Evolutionary conservation across 23 tunicate species (phyloP).

Genomic region (Aplidium turbinatum): DNA sequence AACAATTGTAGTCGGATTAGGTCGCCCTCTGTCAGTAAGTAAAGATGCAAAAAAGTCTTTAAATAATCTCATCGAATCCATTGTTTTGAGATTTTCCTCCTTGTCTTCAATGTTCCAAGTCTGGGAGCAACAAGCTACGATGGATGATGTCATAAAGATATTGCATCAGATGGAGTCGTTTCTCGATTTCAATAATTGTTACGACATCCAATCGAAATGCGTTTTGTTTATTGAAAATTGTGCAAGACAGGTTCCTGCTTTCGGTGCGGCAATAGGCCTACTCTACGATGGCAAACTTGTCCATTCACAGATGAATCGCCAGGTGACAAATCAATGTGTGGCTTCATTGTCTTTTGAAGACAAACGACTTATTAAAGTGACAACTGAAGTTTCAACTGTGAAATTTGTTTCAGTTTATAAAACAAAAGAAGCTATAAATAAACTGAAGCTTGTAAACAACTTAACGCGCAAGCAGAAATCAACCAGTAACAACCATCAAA

Average conservation of each 20-base stretch:
- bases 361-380: not conserved
- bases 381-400: constrained; percentile 23
- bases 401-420: constrained; percentile 8
- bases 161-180: constrained; percentile 14
- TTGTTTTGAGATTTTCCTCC: constrained; percentile 20
- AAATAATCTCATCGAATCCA: not conserved
- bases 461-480: not conserved
- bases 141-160: constrained; percentile 21
- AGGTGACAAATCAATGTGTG: not conserved
- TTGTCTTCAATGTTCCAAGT: constrained; percentile 17
- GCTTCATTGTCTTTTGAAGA: constrained; percentile 2
- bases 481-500: no score
- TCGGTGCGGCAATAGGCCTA: constrained; percentile 24
- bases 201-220: constrained; percentile 41
- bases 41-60: not conserved
- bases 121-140: constrained; percentile 14
- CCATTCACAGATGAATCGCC: not conserved
- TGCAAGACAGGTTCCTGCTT: not conserved
- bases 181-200: not conserved
- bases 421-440: not conserved
- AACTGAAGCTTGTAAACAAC: constrained; percentile 1
- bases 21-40: not conserved
- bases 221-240: constrained; percentile 30
- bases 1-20: constrained; percentile 6
- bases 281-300: constrained; percentile 18